A percentile compares a stretch with the other conserved stretches of the same genome.
phyloP scores from a whole-genome alignment of 1,140 invertebrate genomes.

The Lepidurus arcticus region DNA sequence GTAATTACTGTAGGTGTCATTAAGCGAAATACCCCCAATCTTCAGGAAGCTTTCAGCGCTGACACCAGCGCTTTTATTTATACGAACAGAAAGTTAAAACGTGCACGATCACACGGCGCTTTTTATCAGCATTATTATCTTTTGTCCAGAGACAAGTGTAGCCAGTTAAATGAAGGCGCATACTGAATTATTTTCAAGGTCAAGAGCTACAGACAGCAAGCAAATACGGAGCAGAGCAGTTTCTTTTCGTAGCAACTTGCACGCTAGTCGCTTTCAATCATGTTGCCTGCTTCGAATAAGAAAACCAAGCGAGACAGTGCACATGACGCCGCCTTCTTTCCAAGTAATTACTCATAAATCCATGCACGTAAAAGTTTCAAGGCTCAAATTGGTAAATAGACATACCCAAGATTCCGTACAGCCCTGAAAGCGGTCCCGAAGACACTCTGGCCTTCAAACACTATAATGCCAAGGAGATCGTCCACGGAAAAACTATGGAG shows the following conservation, averaged over 20 bases:
- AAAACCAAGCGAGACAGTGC: neutral
- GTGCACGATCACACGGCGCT: neutral
- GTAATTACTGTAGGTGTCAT: constrained; percentile 2
- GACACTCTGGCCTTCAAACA: constrained; percentile 38
- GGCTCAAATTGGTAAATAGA: neutral
- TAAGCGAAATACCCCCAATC: neutral
- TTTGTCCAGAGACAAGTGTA: neutral
- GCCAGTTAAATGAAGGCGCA: neutral
- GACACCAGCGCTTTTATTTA: neutral
- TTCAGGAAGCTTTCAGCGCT: neutral
- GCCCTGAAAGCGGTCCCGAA: constrained; percentile 32
- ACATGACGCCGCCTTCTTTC: neutral
- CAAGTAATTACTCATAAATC: neutral
- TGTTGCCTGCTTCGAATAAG: neutral
- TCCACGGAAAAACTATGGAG: constrained; percentile 52
- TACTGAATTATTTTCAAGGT: neutral
- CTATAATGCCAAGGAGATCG: constrained; percentile 41
- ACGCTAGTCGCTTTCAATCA: neutral
- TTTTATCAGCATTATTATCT: constrained; percentile 3
- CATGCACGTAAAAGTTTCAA: neutral
- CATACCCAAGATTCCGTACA: neutral
- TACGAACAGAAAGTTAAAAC: neutral
- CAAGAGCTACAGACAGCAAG: neutral
- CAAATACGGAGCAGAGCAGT: neutral
- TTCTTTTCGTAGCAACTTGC: neutral